Evolutionary conservation across 2,888 invertebrate species (phyloP).

Genomic region (Diplolepis rosae): DNA sequence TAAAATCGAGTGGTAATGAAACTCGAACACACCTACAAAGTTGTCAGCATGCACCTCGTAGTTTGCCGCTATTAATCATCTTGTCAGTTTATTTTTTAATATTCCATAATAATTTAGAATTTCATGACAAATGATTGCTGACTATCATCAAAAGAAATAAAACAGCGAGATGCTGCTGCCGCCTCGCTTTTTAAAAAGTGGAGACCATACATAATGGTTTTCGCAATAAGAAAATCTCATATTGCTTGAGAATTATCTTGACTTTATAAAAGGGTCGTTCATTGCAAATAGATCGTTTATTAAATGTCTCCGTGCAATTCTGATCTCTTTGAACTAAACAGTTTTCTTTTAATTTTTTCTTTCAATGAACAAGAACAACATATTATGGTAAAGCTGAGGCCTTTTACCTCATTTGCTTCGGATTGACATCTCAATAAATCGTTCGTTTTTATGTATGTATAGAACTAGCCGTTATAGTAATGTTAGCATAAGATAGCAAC

Average conservation of each 20-base stretch:
- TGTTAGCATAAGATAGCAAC: constrained; percentile 3
- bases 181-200: neutral
- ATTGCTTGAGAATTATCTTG: neutral
- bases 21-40: constrained; percentile 1
- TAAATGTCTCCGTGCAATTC: neutral
- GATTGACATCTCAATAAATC: constrained; percentile 52
- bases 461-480: constrained; percentile 1
- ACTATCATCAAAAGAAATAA: neutral
- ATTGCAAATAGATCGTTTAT: neutral
- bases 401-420: constrained; percentile 39
- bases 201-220: neutral
- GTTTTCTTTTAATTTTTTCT: neutral
- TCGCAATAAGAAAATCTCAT: constrained; percentile 6
- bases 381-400: constrained; percentile 36
- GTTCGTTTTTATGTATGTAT: constrained; percentile 26
- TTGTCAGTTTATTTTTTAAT: constrained; percentile 9
- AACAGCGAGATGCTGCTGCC: neutral
- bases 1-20: neutral
- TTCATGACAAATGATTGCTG: constrained; percentile 8
- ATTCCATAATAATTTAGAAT: constrained; percentile 4
- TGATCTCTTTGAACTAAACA: neutral
- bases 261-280: neutral
- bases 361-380: neutral
- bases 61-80: neutral
- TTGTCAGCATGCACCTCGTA: neutral